A percentile compares a stretch with the other conserved stretches of the same genome.
Conservation (phyloP, 2,797 vertebrate species). For the Peromyscus melanophrys region DNA sequence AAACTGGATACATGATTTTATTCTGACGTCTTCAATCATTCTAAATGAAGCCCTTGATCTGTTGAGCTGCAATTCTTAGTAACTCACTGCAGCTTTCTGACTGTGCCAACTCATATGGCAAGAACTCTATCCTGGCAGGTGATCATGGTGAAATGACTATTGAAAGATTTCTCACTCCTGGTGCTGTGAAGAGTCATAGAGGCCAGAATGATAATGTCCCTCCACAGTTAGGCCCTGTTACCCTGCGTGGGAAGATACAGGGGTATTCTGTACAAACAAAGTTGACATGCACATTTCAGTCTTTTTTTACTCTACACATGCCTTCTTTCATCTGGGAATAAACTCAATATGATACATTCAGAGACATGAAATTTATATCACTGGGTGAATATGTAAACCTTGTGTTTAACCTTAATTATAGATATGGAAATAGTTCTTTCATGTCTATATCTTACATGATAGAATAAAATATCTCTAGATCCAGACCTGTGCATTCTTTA, state of each 20-base stretch:
- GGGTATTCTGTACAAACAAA: fast-evolving
- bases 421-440: background rate
- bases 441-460: background rate
- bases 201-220: background rate
- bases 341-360: background rate
- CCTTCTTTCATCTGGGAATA: background rate
- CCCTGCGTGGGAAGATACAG: background rate
- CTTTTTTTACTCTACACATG: background rate
- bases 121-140: background rate
- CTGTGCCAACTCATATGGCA: constrained; percentile 6
- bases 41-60: background rate
- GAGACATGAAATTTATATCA: background rate
- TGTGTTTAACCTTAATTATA: background rate
- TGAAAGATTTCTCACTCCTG: background rate
- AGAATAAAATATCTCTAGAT: background rate
- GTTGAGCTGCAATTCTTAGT: background rate
- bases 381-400: background rate
- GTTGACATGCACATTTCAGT: background rate
- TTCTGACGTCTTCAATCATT: constrained; percentile 1
- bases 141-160: background rate
- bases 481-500: background rate
- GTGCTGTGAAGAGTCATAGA: background rate
- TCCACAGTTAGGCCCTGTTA: background rate
- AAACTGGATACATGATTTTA: constrained; percentile 45
- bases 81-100: background rate